Conservation (phyloP, 2,113 vertebrate species). For the Pelobates fuscus region DNA sequence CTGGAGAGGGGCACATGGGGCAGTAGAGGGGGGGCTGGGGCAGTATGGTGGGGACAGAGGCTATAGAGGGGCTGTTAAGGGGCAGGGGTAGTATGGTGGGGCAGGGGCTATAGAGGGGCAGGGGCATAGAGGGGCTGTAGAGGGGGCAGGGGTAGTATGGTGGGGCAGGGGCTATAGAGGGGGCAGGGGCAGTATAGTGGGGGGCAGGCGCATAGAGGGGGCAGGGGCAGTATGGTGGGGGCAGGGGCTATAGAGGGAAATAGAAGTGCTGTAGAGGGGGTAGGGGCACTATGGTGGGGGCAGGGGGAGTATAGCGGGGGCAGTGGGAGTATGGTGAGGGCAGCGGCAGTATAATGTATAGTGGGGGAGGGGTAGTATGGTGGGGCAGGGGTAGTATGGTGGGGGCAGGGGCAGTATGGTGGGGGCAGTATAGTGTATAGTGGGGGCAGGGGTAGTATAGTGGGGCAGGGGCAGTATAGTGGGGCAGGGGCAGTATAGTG, state of each 20-base stretch:
- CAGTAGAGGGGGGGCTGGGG: neutral
- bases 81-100: too few relatives aligned
- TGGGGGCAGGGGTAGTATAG: neutral
- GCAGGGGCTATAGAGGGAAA: too few relatives aligned
- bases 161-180: too few relatives aligned
- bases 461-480: accelerated
- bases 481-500: neutral
- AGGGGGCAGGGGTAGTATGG: too few relatives aligned
- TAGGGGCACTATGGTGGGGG: neutral
- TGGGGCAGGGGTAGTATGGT: neutral
- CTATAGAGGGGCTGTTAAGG: too few relatives aligned
- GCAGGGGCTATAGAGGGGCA: too few relatives aligned
- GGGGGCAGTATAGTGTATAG: too few relatives aligned
- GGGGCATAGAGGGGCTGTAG: too few relatives aligned
- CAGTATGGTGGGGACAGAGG: neutral
- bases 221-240: neutral
- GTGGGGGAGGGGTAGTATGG: neutral
- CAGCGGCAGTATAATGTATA: neutral
- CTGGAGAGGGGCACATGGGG: neutral
- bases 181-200: neutral
- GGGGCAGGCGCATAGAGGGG: neutral
- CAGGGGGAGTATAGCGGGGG: neutral
- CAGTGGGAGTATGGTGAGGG: neutral
- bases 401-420: too few relatives aligned
- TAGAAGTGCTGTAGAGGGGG: too few relatives aligned